Evolutionary conservation across 1,140 invertebrate genomes (phyloP), one percentile per base, ranked within the genome.

Genomic region (Penaeus indicus): DNA sequence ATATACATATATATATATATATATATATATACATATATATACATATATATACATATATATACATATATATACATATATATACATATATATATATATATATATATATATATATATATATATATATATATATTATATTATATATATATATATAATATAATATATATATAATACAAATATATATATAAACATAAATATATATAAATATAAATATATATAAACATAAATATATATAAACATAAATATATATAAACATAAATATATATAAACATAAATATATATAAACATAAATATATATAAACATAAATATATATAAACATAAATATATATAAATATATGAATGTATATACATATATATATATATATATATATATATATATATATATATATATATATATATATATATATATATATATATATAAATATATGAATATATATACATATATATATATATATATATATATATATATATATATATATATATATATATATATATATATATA

Each of bases 351-450:
- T 79, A 79, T 79, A 79, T 79, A 79, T 79, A 79, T 79, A 79
- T 79, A 79, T 79, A 79, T 79, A 79, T 79, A 79, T 79, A 79
- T 79, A 79, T 79, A 79, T 79, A 79, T 79, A 79, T 79, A 79
- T 79, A 79, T 79, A 79, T 32, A 79, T 79, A 79, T 79, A 79
- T 79, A 79, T 79, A 79, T 79, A 79, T 79, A 79, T 79, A 27
- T 79, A 27, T 79, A 27, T 79, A 27, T 79, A 79, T 79, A 79
- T 79, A 27, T 79, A 42, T 79, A 79, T 79, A 27, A 27, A 42
- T 25, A 42, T 79, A 21, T 79, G 21, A 27, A 38, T 78, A 38
- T 78, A 8, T 78, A 78, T 78, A 21, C 4, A 25, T 21, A 25
- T 25, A 25, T 25, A 21, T 78, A 10, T 78, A 4, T 78, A 25